phyloP scores from a whole-genome alignment of 2,888 invertebrate species.

The Eucera pruinosa region DNA sequence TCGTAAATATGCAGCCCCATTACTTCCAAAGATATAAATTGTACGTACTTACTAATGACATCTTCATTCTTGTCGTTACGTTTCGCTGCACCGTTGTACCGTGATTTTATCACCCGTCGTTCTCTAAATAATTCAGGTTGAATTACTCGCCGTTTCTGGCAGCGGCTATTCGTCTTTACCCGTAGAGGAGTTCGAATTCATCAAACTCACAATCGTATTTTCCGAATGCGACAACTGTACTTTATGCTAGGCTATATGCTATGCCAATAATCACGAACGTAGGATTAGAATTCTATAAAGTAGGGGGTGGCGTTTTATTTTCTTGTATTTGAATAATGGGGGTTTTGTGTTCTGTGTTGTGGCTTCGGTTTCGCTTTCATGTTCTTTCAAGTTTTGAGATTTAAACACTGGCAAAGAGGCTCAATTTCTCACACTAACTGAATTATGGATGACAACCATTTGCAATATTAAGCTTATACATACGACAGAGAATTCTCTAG shows the following conservation, averaged over 20 bases:
- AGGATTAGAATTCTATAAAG: not conserved
- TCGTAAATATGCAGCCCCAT: constrained; percentile 34
- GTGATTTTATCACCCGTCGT: constrained; percentile 2
- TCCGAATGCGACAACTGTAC: not conserved
- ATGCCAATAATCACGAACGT: not conserved
- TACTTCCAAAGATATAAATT: constrained; percentile 16
- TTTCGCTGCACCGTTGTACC: not conserved
- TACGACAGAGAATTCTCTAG: not conserved
- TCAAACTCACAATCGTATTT: not conserved
- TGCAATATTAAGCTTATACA: constrained; percentile 9
- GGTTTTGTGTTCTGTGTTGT: not conserved
- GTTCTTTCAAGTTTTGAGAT: constrained; percentile 6
- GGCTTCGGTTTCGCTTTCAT: not conserved
- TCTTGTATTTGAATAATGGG: not conserved
- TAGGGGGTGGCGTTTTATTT: not conserved
- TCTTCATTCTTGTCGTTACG: constrained; percentile 20
- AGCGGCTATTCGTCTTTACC: not conserved
- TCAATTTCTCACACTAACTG: constrained; percentile 3
- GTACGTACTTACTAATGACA: constrained; percentile 4
- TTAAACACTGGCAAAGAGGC: not conserved
- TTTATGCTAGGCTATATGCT: not conserved
- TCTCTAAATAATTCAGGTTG: constrained; percentile 4
- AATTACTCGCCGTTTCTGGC: constrained; percentile 20
- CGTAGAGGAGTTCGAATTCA: not conserved
- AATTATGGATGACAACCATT: constrained; percentile 19